phyloP scores from a whole-genome alignment of 2,797 vertebrate species.

The Bradypodion ventrale region DNA sequence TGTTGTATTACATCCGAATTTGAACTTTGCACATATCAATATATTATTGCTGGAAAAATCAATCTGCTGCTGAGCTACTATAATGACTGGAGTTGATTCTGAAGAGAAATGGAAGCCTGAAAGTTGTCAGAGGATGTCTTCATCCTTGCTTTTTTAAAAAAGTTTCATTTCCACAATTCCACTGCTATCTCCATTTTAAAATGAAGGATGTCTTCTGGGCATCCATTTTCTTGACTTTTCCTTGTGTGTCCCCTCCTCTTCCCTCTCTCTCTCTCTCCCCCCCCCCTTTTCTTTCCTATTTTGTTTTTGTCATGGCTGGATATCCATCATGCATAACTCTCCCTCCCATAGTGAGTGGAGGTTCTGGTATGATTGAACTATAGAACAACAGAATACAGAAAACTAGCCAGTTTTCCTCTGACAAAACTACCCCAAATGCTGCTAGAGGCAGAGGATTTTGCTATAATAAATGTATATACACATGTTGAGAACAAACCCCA shows the following conservation, averaged over 20 bases:
- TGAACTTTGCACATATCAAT: not conserved
- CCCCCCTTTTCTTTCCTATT: too few species aligned
- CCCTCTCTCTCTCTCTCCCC: too few species aligned
- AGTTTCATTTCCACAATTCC: not conserved
- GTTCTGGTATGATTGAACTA: not conserved
- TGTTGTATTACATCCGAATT: not conserved
- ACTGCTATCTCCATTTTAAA: not conserved
- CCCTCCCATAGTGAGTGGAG: not conserved
- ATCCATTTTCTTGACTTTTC: too few species aligned
- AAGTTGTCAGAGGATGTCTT: too few species aligned
- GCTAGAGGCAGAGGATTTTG: not conserved
- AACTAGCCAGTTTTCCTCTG: too few species aligned
- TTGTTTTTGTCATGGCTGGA: too few species aligned
- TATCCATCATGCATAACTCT: not conserved
- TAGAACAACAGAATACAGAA: too few species aligned
- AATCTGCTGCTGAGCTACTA: not conserved
- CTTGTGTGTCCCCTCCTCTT: too few species aligned
- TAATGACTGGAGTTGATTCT: not conserved
- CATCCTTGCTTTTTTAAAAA: too few species aligned
- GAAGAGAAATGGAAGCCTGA: too few species aligned
- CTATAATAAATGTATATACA: not conserved
- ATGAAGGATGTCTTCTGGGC: too few species aligned
- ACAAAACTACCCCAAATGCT: not conserved
- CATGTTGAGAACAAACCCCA: not conserved
- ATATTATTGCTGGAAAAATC: not conserved